A percentile compares a stretch with the other conserved stretches of the same genome.
Conservation (phyloP, 2,888 invertebrate genomes). For the Yponomeuta plumbellus region DNA sequence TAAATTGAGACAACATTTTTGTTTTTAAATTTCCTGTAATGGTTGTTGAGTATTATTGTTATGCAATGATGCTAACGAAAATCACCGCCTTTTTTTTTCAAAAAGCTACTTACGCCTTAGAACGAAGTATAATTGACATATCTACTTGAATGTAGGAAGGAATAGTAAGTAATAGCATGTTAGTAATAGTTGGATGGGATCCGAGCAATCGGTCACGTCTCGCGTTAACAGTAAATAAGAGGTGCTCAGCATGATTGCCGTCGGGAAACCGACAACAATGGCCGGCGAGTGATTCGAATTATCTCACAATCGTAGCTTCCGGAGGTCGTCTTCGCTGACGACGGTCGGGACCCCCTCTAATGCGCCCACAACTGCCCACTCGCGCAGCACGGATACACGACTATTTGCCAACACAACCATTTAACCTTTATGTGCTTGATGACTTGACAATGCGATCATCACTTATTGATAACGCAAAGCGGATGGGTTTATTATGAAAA, state of each 20-base stretch:
- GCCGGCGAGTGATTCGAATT: conserved; percentile 60
- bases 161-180: neutral
- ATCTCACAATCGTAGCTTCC: conserved; percentile 67
- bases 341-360: neutral
- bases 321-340: conserved; percentile 30
- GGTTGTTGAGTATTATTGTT: neutral
- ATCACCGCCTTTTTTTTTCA: too few relatives aligned
- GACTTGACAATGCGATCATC: conserved; percentile 13
- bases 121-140: neutral
- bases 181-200: neutral
- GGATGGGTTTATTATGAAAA: conserved; percentile 3
- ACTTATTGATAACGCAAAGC: conserved; percentile 7
- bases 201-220: neutral
- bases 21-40: too few relatives aligned
- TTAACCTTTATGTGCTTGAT: conserved; percentile 8
- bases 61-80: neutral
- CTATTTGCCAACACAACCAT: neutral
- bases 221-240: conserved; percentile 18
- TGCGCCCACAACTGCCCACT: neutral
- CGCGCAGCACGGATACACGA: conserved; percentile 4
- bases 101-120: neutral
- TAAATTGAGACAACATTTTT: too few relatives aligned
- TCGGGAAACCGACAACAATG: conserved; percentile 58
- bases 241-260: conserved; percentile 27
- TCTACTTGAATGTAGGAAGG: neutral